Evolutionary conservation across 2,797 vertebrate species (phyloP).

Genomic region (Crocodylus rhombifer): DNA sequence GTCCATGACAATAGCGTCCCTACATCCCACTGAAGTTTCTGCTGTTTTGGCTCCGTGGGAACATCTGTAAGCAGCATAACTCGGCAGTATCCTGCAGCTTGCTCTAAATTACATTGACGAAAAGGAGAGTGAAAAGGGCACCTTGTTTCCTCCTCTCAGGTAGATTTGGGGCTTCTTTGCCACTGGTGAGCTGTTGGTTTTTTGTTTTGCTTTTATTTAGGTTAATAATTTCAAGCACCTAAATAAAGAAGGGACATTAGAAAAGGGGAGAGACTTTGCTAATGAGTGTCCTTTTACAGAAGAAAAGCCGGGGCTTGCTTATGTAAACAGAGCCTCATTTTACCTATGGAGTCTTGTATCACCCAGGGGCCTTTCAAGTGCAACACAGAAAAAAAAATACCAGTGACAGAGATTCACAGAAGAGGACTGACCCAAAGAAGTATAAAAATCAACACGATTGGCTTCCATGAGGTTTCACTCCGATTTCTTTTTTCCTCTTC

Average conservation of each 20-base stretch:
- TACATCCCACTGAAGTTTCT: background rate
- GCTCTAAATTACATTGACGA: background rate
- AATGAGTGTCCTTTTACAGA: background rate
- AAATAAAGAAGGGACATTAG: background rate
- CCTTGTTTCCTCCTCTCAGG: background rate
- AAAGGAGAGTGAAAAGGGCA: background rate
- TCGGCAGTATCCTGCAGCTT: background rate
- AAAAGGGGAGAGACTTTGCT: background rate
- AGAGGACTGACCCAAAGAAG: background rate
- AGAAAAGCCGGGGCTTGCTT: background rate
- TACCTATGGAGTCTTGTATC: background rate
- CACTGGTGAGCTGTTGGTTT: background rate
- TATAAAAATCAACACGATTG: background rate
- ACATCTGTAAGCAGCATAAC: background rate
- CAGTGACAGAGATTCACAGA: background rate
- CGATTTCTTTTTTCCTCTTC: background rate
- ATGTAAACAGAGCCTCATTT: background rate
- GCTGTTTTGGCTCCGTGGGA: background rate
- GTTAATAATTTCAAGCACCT: background rate
- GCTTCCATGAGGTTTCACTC: background rate
- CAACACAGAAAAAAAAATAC: background rate
- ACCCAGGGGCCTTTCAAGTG: too few relatives aligned
- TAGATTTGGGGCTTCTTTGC: background rate
- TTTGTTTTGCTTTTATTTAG: background rate
- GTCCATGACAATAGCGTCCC: too few relatives aligned